These are phyloP conservation scores for Tetragnatha versicolor DNA, from an alignment of 1,140 invertebrate genomes.

Conservation along the genomic window DNA sequence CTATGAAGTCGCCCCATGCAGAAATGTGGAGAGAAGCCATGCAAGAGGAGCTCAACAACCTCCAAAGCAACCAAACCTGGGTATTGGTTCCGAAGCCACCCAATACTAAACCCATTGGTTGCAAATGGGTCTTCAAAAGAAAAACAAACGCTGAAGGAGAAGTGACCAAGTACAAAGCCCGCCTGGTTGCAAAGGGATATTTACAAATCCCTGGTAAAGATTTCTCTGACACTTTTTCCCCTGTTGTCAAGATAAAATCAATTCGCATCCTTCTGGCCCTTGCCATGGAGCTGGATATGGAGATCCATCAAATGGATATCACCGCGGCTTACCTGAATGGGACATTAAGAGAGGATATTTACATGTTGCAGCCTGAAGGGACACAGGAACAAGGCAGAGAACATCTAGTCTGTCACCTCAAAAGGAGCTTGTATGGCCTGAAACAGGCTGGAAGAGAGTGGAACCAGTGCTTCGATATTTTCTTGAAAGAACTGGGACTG, in stretches of 20 bases:
- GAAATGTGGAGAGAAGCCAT: constrained; percentile 62
- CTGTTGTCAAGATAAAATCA: constrained; percentile 60
- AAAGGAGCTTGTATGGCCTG: constrained; percentile 65
- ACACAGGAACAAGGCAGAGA: constrained; percentile 56
- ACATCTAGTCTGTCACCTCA: constrained; percentile 59
- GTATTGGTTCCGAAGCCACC: constrained; percentile 58
- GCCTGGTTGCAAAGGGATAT: constrained; percentile 54
- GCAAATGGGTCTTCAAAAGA: constrained; percentile 60
- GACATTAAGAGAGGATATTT: constrained; percentile 64
- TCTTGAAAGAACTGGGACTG: constrained; percentile 43
- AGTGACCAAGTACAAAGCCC: constrained; percentile 24
- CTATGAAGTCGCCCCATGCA: constrained; percentile 58
- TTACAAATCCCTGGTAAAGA: constrained; percentile 48
- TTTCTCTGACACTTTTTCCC: constrained; percentile 52
- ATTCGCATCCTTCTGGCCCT: constrained; percentile 60
- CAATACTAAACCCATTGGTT: constrained; percentile 58
- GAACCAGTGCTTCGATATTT: constrained; percentile 59
- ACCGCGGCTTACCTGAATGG: constrained; percentile 62
- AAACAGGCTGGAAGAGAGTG: constrained; percentile 64
- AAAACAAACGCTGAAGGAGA: constrained; percentile 31
- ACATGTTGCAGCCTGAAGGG: constrained; percentile 63
- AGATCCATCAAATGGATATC: constrained; percentile 58
- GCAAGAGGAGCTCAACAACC: constrained; percentile 61
- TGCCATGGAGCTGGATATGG: constrained; percentile 2
- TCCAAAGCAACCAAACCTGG: constrained; percentile 62